Evolutionary conservation across 2,888 invertebrate genomes (phyloP), one percentile per base, ranked within the genome.

Genomic region (Eristalis tenax): DNA sequence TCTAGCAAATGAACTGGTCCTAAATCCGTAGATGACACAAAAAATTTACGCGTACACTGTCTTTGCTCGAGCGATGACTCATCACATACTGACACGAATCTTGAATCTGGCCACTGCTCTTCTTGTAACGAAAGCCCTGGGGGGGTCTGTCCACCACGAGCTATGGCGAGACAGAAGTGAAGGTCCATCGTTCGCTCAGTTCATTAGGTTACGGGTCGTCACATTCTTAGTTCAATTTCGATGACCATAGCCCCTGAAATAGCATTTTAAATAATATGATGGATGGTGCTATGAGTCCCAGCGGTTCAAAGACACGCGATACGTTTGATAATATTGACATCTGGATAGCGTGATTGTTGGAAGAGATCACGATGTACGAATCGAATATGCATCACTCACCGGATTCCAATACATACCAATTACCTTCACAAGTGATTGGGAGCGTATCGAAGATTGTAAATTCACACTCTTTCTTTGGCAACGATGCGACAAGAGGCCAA

Each of bases 231-330:
- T 82, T 84, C 2, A 71, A 65, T 10, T 68, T 18, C 18, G 56
- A 56, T 11, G 83, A 70, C 84, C 88, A 88, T 8, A 85, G 56
- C 15, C 88, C 71, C 56, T 88, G 82, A 40, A 87, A 89, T 11
- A 86, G n/a, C 5, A 86, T 76, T 70, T 84, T 87, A 18, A 89
- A 71, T n/a, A n/a, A n/a, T n/a, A n/a, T n/a, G n/a, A n/a, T n/a
- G n/a, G n/a, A n/a, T n/a, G n/a, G n/a, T n/a, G 87, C 73, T 1
- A 88, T 66, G 0, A 88, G 40, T 5, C 88, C 88, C 15, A 89
- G 64, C 0, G 77, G 81, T n/a, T 88, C 85, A 38, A 50, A 50
- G 8, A 50, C 18, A 43, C 43, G 50, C n/a, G 1, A 50, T 6
- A 50, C 50, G 18, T 50, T 5, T n/a, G 50, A 50, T 50, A 50